phyloP scores from a whole-genome alignment of 2,113 vertebrate species.

The Platycercus adscitus region DNA sequence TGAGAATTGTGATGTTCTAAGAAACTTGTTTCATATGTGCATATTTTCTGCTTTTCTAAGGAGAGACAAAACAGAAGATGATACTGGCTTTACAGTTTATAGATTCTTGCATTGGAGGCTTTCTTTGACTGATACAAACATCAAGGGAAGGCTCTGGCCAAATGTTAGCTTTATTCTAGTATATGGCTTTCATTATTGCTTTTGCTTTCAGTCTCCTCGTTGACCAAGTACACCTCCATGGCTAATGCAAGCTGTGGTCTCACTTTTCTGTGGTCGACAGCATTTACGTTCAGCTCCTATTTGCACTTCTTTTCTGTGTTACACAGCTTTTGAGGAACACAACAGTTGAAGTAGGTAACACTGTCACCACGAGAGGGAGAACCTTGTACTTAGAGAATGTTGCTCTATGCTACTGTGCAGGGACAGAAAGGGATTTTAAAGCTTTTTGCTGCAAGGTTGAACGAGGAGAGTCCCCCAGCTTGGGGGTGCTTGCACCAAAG shows the following conservation, averaged over 20 bases:
- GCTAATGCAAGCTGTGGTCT: slow-evolving; percentile 4
- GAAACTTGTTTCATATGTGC: not conserved
- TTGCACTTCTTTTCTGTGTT: slow-evolving; percentile 32
- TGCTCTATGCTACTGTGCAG: slow-evolving; percentile 29
- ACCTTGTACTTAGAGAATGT: slow-evolving; percentile 29
- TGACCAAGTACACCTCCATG: not conserved
- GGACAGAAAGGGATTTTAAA: slow-evolving; percentile 56
- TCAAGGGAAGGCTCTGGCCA: not conserved
- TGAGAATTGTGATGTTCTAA: not conserved
- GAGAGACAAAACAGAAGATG: slow-evolving; percentile 23
- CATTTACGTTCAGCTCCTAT: slow-evolving; percentile 9
- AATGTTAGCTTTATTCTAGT: slow-evolving; percentile 30
- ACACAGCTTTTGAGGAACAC: slow-evolving; percentile 19
- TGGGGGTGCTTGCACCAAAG: slow-evolving; percentile 50
- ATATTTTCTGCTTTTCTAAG: slow-evolving; percentile 38
- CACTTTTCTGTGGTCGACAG: not conserved
- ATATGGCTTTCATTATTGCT: not conserved
- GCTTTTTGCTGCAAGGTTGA: slow-evolving; percentile 36
- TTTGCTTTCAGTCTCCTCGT: not conserved
- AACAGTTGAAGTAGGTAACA: slow-evolving; percentile 39
- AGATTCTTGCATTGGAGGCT: slow-evolving; percentile 15
- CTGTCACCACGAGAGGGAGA: slow-evolving; percentile 45
- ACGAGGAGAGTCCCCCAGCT: not conserved
- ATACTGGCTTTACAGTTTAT: slow-evolving; percentile 12
- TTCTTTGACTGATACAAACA: not conserved